These are phyloP conservation scores for Siniperca knerii DNA, from an alignment of 2,113 vertebrate genomes.

Conservation along the genomic window DNA sequence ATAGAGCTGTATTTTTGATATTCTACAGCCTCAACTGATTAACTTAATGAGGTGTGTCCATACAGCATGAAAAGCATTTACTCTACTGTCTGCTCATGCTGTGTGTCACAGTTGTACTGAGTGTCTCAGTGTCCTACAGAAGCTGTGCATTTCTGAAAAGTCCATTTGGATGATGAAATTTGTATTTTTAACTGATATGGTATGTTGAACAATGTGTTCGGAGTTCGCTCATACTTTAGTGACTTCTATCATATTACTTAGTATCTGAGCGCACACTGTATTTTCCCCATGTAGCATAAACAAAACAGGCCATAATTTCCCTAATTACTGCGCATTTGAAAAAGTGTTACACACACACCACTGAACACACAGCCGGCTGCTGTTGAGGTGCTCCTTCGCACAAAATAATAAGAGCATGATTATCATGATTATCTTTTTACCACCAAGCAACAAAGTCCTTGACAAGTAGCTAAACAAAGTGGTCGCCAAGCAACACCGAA, in stretches of 20 bases:
- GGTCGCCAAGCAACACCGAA: slow-evolving; percentile 48
- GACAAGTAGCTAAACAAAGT: slow-evolving; percentile 43
- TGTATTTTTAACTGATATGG: neutral
- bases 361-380: slow-evolving; percentile 26
- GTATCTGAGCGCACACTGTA: neutral
- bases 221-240: neutral
- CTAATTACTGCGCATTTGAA: slow-evolving; percentile 20
- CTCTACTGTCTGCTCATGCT: slow-evolving; percentile 24
- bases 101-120: neutral
- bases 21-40: slow-evolving; percentile 54
- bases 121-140: neutral
- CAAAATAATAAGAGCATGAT: slow-evolving; percentile 48
- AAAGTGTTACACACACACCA: slow-evolving; percentile 21
- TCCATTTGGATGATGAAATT: neutral
- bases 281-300: slow-evolving; percentile 24
- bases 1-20: slow-evolving; percentile 44
- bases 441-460: slow-evolving; percentile 29
- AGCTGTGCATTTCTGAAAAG: neutral
- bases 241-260: slow-evolving; percentile 9
- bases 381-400: slow-evolving; percentile 34
- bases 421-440: slow-evolving; percentile 44
- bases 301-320: slow-evolving; percentile 15
- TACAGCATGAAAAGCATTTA: slow-evolving; percentile 49
- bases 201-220: neutral
- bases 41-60: slow-evolving; percentile 62